phyloP scores from a whole-genome alignment of 2,888 invertebrate species.

The Eucera pruinosa region DNA sequence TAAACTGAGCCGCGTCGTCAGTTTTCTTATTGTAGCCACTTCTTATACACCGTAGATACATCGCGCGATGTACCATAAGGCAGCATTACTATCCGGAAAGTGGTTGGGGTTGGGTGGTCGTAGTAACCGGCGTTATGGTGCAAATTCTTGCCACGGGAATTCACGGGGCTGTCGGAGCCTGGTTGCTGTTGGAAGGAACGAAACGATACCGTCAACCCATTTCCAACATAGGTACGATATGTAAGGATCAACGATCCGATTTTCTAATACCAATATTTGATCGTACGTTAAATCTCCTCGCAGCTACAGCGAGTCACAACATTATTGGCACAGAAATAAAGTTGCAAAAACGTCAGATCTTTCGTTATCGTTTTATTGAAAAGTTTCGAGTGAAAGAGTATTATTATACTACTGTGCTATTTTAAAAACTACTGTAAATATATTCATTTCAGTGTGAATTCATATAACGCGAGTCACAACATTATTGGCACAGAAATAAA shows the following conservation, averaged over 20 bases:
- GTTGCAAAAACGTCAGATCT: no score
- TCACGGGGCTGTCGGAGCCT: slow-evolving; percentile 82
- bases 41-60: slow-evolving; percentile 48
- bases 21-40: slow-evolving; percentile 23
- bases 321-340: no score
- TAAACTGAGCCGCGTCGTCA: background rate
- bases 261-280: slow-evolving; percentile 22
- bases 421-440: no score
- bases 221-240: slow-evolving; percentile 77
- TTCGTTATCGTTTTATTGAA: no score
- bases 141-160: slow-evolving; percentile 86
- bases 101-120: slow-evolving; percentile 87
- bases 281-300: no score
- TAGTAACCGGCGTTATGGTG: slow-evolving; percentile 85
- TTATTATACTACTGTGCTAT: no score
- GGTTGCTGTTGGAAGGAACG: slow-evolving; percentile 75
- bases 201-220: slow-evolving; percentile 77
- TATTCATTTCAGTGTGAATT: no score
- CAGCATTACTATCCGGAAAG: slow-evolving; percentile 87
- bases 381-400: background rate
- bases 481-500: no score
- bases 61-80: slow-evolving; percentile 82
- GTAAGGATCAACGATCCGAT: slow-evolving; percentile 13
- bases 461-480: no score
- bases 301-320: background rate